Conservation (phyloP, 2,113 vertebrate species). For the Campylorhamphus procurvoides region DNA sequence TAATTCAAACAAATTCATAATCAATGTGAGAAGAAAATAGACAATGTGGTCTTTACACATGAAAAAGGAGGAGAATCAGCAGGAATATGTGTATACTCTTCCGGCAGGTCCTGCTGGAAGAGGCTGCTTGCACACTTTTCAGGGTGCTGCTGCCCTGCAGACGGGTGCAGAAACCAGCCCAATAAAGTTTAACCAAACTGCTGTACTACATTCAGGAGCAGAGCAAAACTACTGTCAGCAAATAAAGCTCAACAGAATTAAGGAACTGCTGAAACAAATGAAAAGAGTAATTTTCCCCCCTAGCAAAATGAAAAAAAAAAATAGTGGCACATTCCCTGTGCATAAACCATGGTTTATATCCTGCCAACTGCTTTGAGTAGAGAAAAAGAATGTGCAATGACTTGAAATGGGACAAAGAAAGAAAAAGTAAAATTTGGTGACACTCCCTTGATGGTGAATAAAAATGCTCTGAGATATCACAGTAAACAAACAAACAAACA, state of each 20-base stretch:
- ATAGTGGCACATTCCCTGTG: not conserved
- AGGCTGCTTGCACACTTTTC: not conserved
- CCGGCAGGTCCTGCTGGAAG: not conserved
- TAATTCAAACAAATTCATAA: not conserved
- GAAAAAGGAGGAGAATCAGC: not conserved
- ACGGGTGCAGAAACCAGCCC: not conserved
- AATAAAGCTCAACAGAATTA: not conserved
- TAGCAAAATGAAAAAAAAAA: not conserved
- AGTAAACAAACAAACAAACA: not conserved
- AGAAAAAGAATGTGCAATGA: not conserved
- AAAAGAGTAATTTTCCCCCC: constrained; percentile 1
- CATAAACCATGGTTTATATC: not conserved
- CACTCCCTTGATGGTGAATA: not conserved
- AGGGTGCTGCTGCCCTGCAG: not conserved
- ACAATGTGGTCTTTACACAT: not conserved
- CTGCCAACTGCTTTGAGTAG: not conserved
- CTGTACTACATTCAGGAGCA: too few species aligned
- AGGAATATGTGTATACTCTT: fast-evolving
- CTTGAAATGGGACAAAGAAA: not conserved
- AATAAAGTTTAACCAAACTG: not conserved
- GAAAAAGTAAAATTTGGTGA: not conserved
- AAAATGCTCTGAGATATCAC: not conserved
- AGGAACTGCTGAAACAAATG: constrained; percentile 35
- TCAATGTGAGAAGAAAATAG: not conserved
- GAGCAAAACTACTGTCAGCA: not conserved